Conservation (phyloP, 2,797 vertebrate genomes). For the Valencia hispanica region DNA sequence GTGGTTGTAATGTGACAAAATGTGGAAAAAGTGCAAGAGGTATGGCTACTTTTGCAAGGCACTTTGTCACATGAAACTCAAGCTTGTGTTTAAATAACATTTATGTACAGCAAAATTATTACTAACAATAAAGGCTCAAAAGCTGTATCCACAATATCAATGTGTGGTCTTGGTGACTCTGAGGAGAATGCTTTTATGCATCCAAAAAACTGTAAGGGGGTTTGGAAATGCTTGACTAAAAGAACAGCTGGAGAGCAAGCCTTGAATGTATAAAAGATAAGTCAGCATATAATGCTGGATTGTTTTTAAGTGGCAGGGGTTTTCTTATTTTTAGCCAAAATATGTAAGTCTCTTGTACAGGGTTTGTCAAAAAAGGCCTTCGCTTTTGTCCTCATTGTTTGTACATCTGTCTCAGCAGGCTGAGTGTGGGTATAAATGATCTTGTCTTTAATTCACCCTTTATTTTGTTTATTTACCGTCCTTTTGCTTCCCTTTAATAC, state of each 20-base stretch:
- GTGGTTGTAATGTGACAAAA: neutral
- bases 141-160: neutral
- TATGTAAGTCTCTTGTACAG: constrained; percentile 25
- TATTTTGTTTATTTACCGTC: neutral
- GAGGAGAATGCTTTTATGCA: neutral
- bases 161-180: constrained; percentile 1
- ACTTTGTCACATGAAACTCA: neutral
- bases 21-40: neutral
- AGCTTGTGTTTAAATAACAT: neutral
- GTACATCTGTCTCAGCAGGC: neutral
- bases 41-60: neutral
- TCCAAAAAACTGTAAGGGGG: constrained; percentile 1
- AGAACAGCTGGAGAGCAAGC: neutral
- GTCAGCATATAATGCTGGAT: constrained; percentile 5
- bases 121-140: neutral
- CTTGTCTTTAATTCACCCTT: neutral
- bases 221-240: constrained; percentile 10
- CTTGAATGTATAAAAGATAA: constrained; percentile 20
- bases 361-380: constrained; percentile 35
- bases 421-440: neutral
- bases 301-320: constrained; percentile 42
- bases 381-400: neutral
- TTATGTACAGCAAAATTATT: constrained; percentile 3
- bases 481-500: neutral
- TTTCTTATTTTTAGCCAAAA: constrained; percentile 44